Base-by-base conservation (phyloP, 1,140 invertebrate genomes). In the Caenorhabditis tropicalis region DNA sequence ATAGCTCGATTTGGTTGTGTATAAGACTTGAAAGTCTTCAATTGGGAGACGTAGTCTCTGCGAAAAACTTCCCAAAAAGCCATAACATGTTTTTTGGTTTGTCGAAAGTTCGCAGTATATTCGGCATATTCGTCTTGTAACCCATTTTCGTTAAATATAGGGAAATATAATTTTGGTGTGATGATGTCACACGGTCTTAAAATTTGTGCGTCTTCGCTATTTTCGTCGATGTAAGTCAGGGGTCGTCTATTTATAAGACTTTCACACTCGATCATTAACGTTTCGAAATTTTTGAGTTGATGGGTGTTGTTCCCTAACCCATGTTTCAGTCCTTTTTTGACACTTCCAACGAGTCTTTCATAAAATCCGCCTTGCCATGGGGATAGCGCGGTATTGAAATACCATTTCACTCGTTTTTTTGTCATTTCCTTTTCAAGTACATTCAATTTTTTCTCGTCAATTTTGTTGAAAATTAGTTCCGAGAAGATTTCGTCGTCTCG, bases 291-390 rank as follows among this genome's bases (percentile, higher is more conserved):
- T 49, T 88, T 85, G 7, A 56, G 51, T 6, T 24, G 74, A 9
- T 89, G 19, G 39, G 12, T 5, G 12, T 12, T 43, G 39, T 60
- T 27, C 7, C 86, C 87, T 9, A 89, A 51, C 10, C 82, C 51
- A 81, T 92, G 92, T 9, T 91, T 82, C 10, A 92, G 24, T 0
- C 90, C 82, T 48, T 83, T 79, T 87, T 89, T 87, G 24, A 82
- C 43, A 10, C 87, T 27, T 31, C 88, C 84, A 19, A 93, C 88
- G 9, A 93, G 46, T n/a, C 92, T 65, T 82, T 93, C 91, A 83
- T 86, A 91, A 24, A 86, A 90, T 33, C 92, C 92, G 21, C 92
- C 91, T 89, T 91, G 92, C 91, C 92, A 92, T 7, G 91, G 86
- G 6, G 91, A 88, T 31, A 85, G 82, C 5, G 89, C 88, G 15